Conservation (phyloP, 2,888 invertebrate species). For the Patella ulyssiponensis region DNA sequence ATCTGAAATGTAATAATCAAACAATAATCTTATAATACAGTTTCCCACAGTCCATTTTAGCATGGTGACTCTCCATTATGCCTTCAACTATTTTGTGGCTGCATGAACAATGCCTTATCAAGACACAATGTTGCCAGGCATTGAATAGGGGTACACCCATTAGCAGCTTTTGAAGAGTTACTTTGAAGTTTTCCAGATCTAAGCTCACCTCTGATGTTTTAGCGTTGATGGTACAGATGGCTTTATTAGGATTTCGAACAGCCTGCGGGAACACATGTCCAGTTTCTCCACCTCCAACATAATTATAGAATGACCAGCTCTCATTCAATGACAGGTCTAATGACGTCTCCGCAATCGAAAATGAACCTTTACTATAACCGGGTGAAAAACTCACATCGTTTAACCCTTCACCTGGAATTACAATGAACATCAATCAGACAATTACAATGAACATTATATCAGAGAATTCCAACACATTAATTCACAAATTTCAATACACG, state of each 20-base stretch:
- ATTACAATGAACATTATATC: too few species aligned
- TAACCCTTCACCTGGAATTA: conserved; percentile 62
- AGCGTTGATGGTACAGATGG: conserved; percentile 80
- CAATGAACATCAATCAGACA: too few species aligned
- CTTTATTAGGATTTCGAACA: conserved; percentile 79
- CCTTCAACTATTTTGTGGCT: too few species aligned
- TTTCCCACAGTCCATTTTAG: too few species aligned
- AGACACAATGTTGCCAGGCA: too few species aligned
- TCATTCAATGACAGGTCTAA: conserved; percentile 55
- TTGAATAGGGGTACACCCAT: too few species aligned
- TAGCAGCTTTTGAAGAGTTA: too few species aligned
- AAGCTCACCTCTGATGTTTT: conserved; percentile 77
- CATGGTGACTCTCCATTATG: too few species aligned
- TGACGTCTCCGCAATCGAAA: conserved; percentile 32
- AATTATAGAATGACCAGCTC: conserved; percentile 74
- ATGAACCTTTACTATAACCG: conserved; percentile 54
- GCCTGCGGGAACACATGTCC: conserved; percentile 53
- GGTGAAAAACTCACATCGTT: conserved; percentile 70
- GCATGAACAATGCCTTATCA: too few species aligned
- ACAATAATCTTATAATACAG: too few species aligned
- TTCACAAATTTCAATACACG: too few species aligned
- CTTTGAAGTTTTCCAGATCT: not conserved
- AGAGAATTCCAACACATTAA: too few species aligned
- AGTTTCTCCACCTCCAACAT: conserved; percentile 66
- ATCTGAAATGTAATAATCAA: conserved; percentile 74